Evolutionary conservation across 2,888 invertebrate species (phyloP).

Genomic region (Leptinotarsa haldemani): DNA sequence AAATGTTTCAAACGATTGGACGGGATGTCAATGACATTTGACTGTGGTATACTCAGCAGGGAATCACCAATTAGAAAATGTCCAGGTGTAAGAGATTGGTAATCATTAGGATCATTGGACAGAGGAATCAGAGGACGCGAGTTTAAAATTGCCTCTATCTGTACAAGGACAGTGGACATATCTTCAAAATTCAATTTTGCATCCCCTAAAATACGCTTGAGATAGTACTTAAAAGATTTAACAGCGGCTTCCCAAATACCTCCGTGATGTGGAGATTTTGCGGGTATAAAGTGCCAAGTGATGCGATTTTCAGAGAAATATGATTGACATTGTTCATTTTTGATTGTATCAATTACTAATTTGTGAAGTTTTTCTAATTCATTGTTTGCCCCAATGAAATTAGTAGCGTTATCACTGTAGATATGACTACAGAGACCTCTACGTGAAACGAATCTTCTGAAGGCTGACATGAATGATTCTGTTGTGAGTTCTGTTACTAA

Average conservation of each 20-base stretch:
- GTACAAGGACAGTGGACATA: constrained; percentile 10
- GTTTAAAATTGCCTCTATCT: constrained; percentile 21
- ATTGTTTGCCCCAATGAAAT: constrained; percentile 26
- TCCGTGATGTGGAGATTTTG: constrained; percentile 30
- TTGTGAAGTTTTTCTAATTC: constrained; percentile 23
- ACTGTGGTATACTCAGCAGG: constrained; percentile 19
- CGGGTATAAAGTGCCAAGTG: constrained; percentile 31
- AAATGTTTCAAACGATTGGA: constrained; percentile 26
- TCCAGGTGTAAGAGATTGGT: constrained; percentile 25
- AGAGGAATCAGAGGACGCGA: constrained; percentile 25
- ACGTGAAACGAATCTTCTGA: constrained; percentile 35
- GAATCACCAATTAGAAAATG: constrained; percentile 31
- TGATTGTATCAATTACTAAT: neutral
- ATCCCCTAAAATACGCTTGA: constrained; percentile 18
- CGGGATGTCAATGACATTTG: constrained; percentile 7
- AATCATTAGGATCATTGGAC: constrained; percentile 17
- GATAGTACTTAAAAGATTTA: constrained; percentile 23
- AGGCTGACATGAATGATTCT: constrained; percentile 28
- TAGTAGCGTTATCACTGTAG: constrained; percentile 33
- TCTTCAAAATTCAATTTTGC: constrained; percentile 21
- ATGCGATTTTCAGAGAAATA: constrained; percentile 24
- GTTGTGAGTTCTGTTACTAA: constrained; percentile 29
- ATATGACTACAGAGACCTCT: constrained; percentile 29
- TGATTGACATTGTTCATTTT: neutral
- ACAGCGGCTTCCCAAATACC: constrained; percentile 34